A percentile compares a stretch with the other conserved stretches of the same genome.
phyloP scores from a whole-genome alignment of 2,888 invertebrate genomes.

The Peribatodes rhomboidaria region DNA sequence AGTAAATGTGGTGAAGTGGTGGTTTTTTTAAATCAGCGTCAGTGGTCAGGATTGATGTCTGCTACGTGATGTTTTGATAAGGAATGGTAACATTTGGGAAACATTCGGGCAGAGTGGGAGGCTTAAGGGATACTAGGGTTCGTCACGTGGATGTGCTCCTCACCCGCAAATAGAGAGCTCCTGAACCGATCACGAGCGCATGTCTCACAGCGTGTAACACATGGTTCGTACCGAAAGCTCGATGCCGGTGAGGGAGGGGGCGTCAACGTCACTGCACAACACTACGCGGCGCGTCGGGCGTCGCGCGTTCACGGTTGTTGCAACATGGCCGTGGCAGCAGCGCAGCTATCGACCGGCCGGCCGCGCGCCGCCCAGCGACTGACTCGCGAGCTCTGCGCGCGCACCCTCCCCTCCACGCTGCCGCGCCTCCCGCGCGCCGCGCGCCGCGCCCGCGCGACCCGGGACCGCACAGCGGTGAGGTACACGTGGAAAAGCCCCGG shows the following conservation, averaged over 20 bases:
- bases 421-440: slow-evolving; percentile 46
- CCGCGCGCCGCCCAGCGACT: slow-evolving; percentile 79
- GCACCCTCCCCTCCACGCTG: slow-evolving; percentile 69
- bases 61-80: slow-evolving; percentile 35
- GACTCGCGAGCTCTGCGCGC: slow-evolving; percentile 79
- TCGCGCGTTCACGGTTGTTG: slow-evolving; percentile 74
- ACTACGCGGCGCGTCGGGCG: slow-evolving; percentile 67
- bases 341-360: slow-evolving; percentile 83
- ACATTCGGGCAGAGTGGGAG: neutral
- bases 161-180: slow-evolving; percentile 36
- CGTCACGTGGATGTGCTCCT: slow-evolving; percentile 25
- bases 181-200: slow-evolving; percentile 24
- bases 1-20: slow-evolving; percentile 21
- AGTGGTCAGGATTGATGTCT: slow-evolving; percentile 30
- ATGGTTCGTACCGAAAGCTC: slow-evolving; percentile 61
- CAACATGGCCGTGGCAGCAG: slow-evolving; percentile 74
- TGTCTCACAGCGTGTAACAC: slow-evolving; percentile 34
- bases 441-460: slow-evolving; percentile 43
- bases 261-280: slow-evolving; percentile 60
- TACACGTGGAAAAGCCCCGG: slow-evolving; percentile 39
- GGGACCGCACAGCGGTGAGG: slow-evolving; percentile 31
- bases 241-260: slow-evolving; percentile 54
- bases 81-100: neutral
- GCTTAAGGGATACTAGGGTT: slow-evolving; percentile 5
- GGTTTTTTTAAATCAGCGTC: slow-evolving; percentile 24